Conservation (phyloP, 2,888 invertebrate species). For the Spialia ferax region DNA sequence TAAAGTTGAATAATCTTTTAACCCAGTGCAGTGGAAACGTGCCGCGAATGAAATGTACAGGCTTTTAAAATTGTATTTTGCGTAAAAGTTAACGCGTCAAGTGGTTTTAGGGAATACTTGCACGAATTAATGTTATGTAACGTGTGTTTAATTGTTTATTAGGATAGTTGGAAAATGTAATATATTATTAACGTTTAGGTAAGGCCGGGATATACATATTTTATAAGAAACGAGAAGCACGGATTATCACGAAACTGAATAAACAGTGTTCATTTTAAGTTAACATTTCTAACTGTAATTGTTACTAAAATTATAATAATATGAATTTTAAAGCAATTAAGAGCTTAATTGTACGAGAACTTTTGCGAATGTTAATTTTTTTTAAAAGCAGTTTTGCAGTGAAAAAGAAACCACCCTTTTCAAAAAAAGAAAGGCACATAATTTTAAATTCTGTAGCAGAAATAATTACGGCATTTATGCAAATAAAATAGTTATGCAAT, state of each 20-base stretch:
- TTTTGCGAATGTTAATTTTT: too few relatives aligned
- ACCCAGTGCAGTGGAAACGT: slow-evolving; percentile 34
- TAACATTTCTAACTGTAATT: too few relatives aligned
- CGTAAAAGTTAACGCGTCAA: slow-evolving; percentile 19
- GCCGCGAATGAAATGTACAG: slow-evolving; percentile 21
- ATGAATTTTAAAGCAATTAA: too few relatives aligned
- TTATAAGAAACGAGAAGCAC: too few relatives aligned
- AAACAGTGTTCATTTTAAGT: too few relatives aligned
- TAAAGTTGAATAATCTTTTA: slow-evolving; percentile 32
- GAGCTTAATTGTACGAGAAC: too few relatives aligned
- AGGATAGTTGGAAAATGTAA: background rate
- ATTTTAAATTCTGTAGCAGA: too few relatives aligned
- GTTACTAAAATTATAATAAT: too few relatives aligned
- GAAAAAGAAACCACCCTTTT: background rate
- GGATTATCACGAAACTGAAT: too few relatives aligned
- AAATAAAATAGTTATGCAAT: background rate
- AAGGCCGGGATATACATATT: background rate
- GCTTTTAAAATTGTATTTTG: slow-evolving; percentile 18
- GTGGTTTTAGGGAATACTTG: slow-evolving; percentile 37
- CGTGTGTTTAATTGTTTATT: slow-evolving; percentile 29
- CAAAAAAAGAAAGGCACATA: background rate
- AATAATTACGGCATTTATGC: background rate
- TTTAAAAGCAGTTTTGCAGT: too few relatives aligned
- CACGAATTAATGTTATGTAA: slow-evolving; percentile 38
- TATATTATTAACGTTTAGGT: background rate